These are phyloP conservation scores for Glaucidium brasilianum DNA, from an alignment of 2,113 vertebrate genomes.

Conservation along the genomic window DNA sequence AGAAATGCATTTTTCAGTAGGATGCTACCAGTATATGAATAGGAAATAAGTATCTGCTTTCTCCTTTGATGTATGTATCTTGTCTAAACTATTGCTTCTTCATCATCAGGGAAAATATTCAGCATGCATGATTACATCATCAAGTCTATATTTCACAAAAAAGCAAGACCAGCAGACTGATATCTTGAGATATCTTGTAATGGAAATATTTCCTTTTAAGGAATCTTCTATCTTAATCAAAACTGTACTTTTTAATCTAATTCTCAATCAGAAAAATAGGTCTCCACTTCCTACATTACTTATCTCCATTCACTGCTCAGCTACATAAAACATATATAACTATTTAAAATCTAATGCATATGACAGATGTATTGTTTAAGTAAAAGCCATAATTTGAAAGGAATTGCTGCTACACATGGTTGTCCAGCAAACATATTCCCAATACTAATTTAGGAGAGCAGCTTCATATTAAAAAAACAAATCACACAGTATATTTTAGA, in stretches of 20 bases:
- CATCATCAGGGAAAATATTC: slow-evolving; percentile 8
- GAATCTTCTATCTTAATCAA: neutral
- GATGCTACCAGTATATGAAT: neutral
- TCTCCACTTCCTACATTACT: neutral
- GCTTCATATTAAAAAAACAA: neutral
- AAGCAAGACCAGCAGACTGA: neutral
- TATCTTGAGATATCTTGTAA: neutral
- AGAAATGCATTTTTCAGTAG: neutral
- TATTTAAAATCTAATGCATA: neutral
- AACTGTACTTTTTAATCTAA: neutral
- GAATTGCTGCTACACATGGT: neutral
- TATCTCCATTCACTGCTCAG: neutral
- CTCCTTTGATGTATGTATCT: neutral
- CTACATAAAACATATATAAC: neutral
- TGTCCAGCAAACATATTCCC: neutral
- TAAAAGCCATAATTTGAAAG: neutral
- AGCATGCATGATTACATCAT: slow-evolving; percentile 19
- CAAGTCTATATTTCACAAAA: neutral
- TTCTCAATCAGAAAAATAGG: neutral
- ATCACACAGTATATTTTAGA: neutral
- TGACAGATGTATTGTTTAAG: neutral
- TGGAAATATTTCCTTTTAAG: neutral
- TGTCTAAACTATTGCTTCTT: neutral
- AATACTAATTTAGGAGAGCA: neutral
- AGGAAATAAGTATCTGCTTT: neutral